Evolutionary conservation across 2,888 invertebrate genomes (phyloP).

Genomic region (Gymnoscelis rufifasciata): DNA sequence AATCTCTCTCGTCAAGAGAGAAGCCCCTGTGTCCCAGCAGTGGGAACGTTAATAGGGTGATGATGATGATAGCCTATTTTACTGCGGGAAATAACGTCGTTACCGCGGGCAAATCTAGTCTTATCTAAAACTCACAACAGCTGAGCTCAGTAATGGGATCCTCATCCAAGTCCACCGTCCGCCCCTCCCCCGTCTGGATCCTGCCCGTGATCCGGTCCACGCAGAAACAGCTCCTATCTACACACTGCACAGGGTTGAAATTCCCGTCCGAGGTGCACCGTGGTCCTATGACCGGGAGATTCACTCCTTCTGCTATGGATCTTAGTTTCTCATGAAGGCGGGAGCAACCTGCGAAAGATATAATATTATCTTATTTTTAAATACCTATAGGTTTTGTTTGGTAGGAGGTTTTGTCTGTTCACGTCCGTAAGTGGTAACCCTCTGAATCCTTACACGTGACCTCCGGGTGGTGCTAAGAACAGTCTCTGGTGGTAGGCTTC

Average conservation of each 20-base stretch:
- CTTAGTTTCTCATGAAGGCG: slow-evolving; percentile 70
- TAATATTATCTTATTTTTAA: neutral
- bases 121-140: slow-evolving; percentile 63
- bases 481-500: too few species aligned
- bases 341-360: slow-evolving; percentile 74
- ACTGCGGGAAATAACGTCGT: too few species aligned
- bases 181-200: slow-evolving; percentile 37
- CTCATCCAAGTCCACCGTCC: slow-evolving; percentile 48
- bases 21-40: too few species aligned
- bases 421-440: too few species aligned
- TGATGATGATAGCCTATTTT: too few species aligned
- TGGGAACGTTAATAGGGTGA: too few species aligned
- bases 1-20: too few species aligned
- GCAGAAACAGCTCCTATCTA: slow-evolving; percentile 80
- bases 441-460: too few species aligned
- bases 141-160: slow-evolving; percentile 50
- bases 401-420: too few species aligned
- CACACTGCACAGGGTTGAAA: slow-evolving; percentile 83
- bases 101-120: too few species aligned
- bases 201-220: slow-evolving; percentile 77
- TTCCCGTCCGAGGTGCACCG: slow-evolving; percentile 83
- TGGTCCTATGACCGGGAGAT: slow-evolving; percentile 60
- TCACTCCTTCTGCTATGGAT: slow-evolving; percentile 54
- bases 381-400: too few species aligned
- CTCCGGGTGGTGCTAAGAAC: too few species aligned